Evolutionary conservation across 1,140 invertebrate genomes (phyloP).

Genomic region (Phortica variegata): DNA sequence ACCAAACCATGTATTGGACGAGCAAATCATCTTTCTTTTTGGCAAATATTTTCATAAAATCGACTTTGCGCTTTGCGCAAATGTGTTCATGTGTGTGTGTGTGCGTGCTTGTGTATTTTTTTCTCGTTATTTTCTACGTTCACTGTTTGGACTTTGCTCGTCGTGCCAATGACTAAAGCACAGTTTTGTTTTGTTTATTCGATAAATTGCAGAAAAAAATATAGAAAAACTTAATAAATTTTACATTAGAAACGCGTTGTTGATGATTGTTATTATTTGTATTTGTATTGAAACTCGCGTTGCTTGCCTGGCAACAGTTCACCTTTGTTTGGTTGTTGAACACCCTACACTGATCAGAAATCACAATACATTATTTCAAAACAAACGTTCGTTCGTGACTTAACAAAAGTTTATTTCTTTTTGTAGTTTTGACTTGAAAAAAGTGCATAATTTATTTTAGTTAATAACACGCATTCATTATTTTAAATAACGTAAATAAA

Average conservation of each 20-base stretch:
- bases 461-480: too few relatives aligned
- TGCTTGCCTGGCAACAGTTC: conserved; percentile 10
- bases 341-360: too few relatives aligned
- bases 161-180: conserved; percentile 43
- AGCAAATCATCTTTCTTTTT: conserved; percentile 28
- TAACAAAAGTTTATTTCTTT: too few relatives aligned
- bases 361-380: too few relatives aligned
- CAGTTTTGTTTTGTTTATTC: background rate
- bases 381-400: too few relatives aligned
- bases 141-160: conserved; percentile 35
- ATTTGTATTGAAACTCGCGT: background rate
- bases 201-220: conserved; percentile 11
- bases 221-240: conserved; percentile 9
- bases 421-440: too few relatives aligned
- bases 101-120: conserved; percentile 12
- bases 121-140: too few relatives aligned
- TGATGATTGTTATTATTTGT: conserved; percentile 1
- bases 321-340: conserved; percentile 5
- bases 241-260: background rate
- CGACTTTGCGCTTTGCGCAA: conserved; percentile 34
- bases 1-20: too few relatives aligned
- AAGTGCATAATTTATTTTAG: too few relatives aligned
- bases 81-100: conserved; percentile 26
- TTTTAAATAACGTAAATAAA: too few relatives aligned
- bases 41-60: conserved; percentile 30